Conservation (phyloP, 2,113 vertebrate species). For the Pagrus major region DNA sequence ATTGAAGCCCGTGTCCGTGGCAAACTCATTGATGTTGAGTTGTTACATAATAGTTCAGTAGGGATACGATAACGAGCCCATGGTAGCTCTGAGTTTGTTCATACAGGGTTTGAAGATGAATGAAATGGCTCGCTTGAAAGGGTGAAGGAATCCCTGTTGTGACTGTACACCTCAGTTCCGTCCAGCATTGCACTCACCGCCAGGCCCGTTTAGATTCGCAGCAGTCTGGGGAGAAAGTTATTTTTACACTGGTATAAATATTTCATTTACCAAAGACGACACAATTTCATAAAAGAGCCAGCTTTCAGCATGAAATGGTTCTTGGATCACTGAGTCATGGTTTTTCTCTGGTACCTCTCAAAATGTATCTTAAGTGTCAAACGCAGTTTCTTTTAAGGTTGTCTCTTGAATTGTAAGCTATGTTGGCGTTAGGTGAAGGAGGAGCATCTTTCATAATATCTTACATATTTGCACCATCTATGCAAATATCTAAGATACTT, state of each 20-base stretch:
- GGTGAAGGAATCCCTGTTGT: background rate
- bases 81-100: background rate
- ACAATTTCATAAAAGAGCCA: conserved; percentile 35
- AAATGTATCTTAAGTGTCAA: conserved; percentile 22
- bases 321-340: conserved; percentile 26
- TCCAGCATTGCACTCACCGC: background rate
- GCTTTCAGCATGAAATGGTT: conserved; percentile 20
- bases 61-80: conserved; percentile 16
- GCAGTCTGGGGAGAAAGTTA: conserved; percentile 50
- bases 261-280: conserved; percentile 58
- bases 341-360: background rate
- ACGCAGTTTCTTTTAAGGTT: background rate
- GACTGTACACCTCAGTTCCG: background rate
- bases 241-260: conserved; percentile 69
- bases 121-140: background rate
- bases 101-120: background rate
- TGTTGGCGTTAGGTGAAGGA: conserved; percentile 12
- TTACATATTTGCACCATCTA: background rate
- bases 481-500: no score
- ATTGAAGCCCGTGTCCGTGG: conserved; percentile 26
- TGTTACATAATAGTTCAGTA: conserved; percentile 72
- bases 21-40: conserved; percentile 67
- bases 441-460: background rate
- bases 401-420: conserved; percentile 15
- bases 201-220: conserved; percentile 25